phyloP scores from a whole-genome alignment of 2,113 vertebrate species.

The Gila orcuttii region DNA sequence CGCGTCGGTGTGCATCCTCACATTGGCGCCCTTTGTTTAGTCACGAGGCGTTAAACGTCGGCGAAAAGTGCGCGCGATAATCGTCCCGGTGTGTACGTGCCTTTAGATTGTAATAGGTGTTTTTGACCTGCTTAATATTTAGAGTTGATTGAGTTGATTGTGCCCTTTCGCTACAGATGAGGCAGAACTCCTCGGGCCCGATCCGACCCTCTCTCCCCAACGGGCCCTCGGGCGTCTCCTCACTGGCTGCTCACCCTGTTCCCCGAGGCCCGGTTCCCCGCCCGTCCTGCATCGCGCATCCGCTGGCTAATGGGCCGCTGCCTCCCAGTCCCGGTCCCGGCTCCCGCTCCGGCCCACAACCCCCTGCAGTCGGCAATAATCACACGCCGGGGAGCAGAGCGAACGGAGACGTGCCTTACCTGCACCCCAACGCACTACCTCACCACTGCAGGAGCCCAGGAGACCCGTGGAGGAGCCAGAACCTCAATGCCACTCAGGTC shows the following conservation, averaged over 20 bases:
- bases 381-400: conserved; percentile 88
- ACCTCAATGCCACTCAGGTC: conserved; percentile 97
- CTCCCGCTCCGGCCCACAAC: conserved; percentile 82
- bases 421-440: conserved; percentile 98
- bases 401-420: conserved; percentile 99
- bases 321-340: conserved; percentile 82
- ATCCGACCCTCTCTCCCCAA: conserved; percentile 88
- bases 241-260: conserved; percentile 83
- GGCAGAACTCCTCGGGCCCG: conserved; percentile 87
- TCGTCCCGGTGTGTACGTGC: too few relatives aligned
- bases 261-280: conserved; percentile 68
- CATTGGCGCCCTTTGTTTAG: too few relatives aligned
- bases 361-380: conserved; percentile 89
- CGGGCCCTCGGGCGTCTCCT: conserved; percentile 84
- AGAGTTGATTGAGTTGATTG: neutral
- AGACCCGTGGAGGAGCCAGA: conserved; percentile 93
- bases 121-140: neutral
- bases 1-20: too few relatives aligned
- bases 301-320: conserved; percentile 89
- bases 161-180: conserved; percentile 76
- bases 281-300: conserved; percentile 69
- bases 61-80: too few relatives aligned
- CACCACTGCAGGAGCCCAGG: conserved; percentile 98
- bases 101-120: neutral
- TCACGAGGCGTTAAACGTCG: too few relatives aligned